Evolutionary conservation across 2,113 vertebrate genomes (phyloP), one percentile per base, ranked within the genome.

Genomic region (Gallinago undulata): DNA sequence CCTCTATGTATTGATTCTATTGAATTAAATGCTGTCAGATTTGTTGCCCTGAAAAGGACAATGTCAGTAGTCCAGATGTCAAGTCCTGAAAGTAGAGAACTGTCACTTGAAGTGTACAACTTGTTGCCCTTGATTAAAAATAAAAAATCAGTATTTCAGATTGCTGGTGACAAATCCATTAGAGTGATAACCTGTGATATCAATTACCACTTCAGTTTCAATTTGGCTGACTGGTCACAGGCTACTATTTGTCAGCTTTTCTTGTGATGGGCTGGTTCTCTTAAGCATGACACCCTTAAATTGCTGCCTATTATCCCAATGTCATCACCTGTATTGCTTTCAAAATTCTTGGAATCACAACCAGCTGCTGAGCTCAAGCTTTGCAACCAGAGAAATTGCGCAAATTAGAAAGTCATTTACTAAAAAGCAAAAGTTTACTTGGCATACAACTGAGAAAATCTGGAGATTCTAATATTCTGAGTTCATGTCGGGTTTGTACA

Each of bases 241-340:
- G 96, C 97, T 95, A 97, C 97, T 98, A 84, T 97, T 96, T 97
- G 94, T 96, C 95, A 97, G 94, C 95, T 97, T 72, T 97, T 66
- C 95, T 93, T 94, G 83, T 84, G 76, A 97, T 81, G 66, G 93
- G 84, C 63, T 90, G 62, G 96, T 96, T 98, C 97, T 95, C 78
- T 96, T 90, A 98, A 98, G 97, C 98, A 92, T 97, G 98, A 99
- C 98, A 98, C 96, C 97, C 96, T 98, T 97, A 98, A 98, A 99
- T 97, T 98, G 98, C 96, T 98, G 96, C 96, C 98, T 97, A 98
- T 99, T 98, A 98, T 97, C 97, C 91, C 97, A 97, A 96, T 98
- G 98, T 98, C 98, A 98, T 97, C 96, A 97, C 95, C 94, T 97
- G 96, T 94, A 97, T 89, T 96, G 97, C 94, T 98, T 97, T 96